phyloP scores from a whole-genome alignment of 1,140 invertebrate species.

The Maconellicoccus hirsutus region DNA sequence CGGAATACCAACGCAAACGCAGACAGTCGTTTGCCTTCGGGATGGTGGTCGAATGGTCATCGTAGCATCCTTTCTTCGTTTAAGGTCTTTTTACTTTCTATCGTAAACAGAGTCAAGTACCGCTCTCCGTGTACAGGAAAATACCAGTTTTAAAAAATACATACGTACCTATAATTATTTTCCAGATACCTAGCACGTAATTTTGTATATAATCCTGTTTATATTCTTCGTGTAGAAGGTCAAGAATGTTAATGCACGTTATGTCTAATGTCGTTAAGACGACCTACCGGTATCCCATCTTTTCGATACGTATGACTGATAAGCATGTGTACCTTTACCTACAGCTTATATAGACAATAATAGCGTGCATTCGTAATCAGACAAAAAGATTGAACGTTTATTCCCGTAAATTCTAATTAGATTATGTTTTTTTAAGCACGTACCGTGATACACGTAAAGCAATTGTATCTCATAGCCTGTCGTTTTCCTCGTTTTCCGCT shows the following conservation, averaged over 20 bases:
- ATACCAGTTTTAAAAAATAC: neutral
- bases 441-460: no score
- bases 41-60: neutral
- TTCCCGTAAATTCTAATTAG: no score
- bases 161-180: slow-evolving; percentile 10
- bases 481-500: no score
- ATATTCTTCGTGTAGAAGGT: neutral
- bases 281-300: neutral
- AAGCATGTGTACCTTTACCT: no score
- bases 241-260: neutral
- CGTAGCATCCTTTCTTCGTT: slow-evolving; percentile 3
- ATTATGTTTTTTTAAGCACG: no score
- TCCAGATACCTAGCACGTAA: neutral
- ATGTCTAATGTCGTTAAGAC: neutral
- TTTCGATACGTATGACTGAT: neutral
- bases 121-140: slow-evolving; percentile 7
- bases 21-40: slow-evolving; percentile 6
- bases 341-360: no score
- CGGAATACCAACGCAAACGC: neutral
- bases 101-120: neutral
- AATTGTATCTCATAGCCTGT: no score
- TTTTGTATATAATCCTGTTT: slow-evolving; percentile 6
- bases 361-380: no score
- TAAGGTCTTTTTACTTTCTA: slow-evolving; percentile 9
- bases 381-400: no score